Evolutionary conservation across 92 coral and sea anemone species (phyloP).

Genomic region (Zoanthus solanderi): DNA sequence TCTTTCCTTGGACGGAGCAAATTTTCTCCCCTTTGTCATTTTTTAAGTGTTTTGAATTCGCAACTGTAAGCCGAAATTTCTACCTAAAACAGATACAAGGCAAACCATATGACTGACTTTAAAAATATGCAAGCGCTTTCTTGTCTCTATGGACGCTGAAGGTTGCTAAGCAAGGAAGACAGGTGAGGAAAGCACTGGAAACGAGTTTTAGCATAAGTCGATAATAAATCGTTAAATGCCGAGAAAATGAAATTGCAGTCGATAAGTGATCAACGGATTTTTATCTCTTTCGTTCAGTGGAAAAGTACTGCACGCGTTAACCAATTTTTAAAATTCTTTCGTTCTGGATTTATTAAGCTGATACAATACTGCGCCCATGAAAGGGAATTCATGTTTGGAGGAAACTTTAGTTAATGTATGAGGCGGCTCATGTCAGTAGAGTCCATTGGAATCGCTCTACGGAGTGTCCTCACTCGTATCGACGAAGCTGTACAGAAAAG

Average conservation of each 20-base stretch:
- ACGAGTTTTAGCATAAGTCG: conserved; percentile 19
- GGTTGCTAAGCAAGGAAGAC: not conserved
- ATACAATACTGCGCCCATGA: not conserved
- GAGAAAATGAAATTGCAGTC: not conserved
- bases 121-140: not conserved
- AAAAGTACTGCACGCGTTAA: not conserved
- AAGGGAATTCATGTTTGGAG: conserved; percentile 9
- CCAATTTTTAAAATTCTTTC: not conserved
- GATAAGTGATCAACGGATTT: not conserved
- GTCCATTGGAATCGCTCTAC: conserved; percentile 78
- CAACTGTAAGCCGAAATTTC: not conserved
- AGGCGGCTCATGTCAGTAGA: conserved; percentile 77
- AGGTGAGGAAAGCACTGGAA: not conserved
- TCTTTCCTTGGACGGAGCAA: conserved; percentile 81
- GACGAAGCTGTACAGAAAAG: conserved; percentile 81
- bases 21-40: conserved; percentile 91
- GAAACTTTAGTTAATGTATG: conserved; percentile 54
- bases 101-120: not conserved
- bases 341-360: not conserved
- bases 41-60: not conserved
- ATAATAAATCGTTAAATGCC: not conserved
- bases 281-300: not conserved
- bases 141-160: conserved; percentile 34
- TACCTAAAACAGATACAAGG: not conserved
- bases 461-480: conserved; percentile 75